Conservation (phyloP, 2,888 invertebrate species). For the Amphipyra tragopoginis region DNA sequence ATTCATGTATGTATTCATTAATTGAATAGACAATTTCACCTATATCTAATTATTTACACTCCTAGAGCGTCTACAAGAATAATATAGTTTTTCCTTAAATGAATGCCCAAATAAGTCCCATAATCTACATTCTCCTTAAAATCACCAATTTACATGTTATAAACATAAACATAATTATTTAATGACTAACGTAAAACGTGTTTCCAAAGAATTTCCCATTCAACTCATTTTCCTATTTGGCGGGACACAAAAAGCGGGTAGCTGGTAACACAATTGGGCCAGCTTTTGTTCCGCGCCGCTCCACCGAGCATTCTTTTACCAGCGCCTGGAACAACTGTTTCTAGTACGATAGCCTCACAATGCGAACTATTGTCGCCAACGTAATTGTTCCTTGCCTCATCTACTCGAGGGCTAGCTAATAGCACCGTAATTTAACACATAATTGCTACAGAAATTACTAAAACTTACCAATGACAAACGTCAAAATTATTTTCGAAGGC, state of each 20-base stretch:
- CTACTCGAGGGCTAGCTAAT: conserved; percentile 76
- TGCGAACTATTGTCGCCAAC: conserved; percentile 77
- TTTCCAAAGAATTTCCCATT: conserved; percentile 65
- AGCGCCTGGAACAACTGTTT: conserved; percentile 74
- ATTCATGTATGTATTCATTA: too few species aligned
- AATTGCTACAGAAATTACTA: conserved; percentile 42
- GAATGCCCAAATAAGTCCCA: too few species aligned
- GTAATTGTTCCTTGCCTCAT: conserved; percentile 79
- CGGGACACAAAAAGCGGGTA: conserved; percentile 71
- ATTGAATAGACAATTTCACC: too few species aligned
- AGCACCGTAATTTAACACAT: conserved; percentile 69
- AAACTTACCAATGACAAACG: conserved; percentile 38
- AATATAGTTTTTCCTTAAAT: too few species aligned
- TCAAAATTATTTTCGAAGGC: conserved; percentile 71
- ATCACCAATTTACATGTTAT: too few species aligned
- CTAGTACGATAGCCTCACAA: conserved; percentile 78
- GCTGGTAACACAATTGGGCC: conserved; percentile 77
- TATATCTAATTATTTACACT: too few species aligned
- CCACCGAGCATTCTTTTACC: conserved; percentile 70
- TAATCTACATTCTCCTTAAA: too few species aligned
- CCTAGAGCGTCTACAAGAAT: too few species aligned
- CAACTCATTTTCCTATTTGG: conserved; percentile 72
- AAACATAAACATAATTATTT: conserved; percentile 32
- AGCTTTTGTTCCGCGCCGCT: conserved; percentile 73
- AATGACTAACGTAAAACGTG: conserved; percentile 31